Base-by-base conservation (phyloP, 2,113 vertebrate genomes). In the Scytalopus superciliaris region DNA sequence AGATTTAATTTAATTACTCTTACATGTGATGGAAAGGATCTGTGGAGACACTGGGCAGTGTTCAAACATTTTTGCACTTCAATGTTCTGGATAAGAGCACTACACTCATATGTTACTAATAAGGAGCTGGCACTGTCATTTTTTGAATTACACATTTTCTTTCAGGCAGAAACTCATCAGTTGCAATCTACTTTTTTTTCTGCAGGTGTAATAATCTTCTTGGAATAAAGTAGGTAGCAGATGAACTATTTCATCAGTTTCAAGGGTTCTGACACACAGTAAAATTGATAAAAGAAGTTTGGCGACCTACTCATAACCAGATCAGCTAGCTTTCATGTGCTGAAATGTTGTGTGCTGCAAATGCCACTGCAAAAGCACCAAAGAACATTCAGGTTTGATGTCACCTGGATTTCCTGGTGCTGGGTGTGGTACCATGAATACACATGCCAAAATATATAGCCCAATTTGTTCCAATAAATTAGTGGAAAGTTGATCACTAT, bases 111-210 rank as follows among this genome's bases (percentile, higher is more conserved):
- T 23, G 9, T 68, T 42, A 19, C 44, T 37, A 25, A 59, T 14
- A 53, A 63, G 18, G 14, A 69, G 7, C 3, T 52, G 21, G 4
- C 47, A 39, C 13, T 56, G 33, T 7, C 9, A 16, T 69, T 73
- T 93, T 35, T 73, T 25, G 15, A 2, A 2, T 40, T 53, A 60
- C 2, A 15, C 2, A 0, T 19, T 31, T 30, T 53, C 30, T 64
- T 89, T 76, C 33, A 66, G 31, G 22, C n/a, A 84, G 60, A 91
- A 72, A 64, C 21, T 49, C 83, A 40, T 24, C 53, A 60, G 5
- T 0, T 0, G 33, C 24, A 64, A 39, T 66, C 35, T 63, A 4
- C 15, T 35, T 39, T 59, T 50, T 47, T 62, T 60, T 50, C 49
- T n/a, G 39, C 22, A 76, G 40, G 14, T 42, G 10, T 16, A 59